Evolutionary conservation across 1,140 invertebrate genomes (phyloP).

Genomic region (Drosophila repletoides): DNA sequence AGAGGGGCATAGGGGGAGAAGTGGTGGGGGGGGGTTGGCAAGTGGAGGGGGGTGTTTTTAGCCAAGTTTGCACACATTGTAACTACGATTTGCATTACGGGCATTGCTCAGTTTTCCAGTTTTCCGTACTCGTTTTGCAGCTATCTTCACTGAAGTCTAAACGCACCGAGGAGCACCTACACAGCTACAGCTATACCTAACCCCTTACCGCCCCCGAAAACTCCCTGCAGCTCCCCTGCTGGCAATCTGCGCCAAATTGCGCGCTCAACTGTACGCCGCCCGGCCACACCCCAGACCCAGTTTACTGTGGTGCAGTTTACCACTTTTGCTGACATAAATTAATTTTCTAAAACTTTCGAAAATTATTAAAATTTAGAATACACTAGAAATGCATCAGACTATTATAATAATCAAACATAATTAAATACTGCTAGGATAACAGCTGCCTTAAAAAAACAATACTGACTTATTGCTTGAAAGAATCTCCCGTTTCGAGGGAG

Average conservation of each 20-base stretch:
- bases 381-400: no score
- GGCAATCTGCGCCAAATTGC: constrained; percentile 75
- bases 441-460: no score
- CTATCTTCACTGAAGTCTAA: constrained; percentile 55
- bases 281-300: background rate
- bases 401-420: no score
- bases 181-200: constrained; percentile 1
- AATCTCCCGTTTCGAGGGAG: no score
- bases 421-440: no score
- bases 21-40: background rate
- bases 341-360: no score
- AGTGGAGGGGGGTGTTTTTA: background rate
- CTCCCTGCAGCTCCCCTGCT: constrained; percentile 15
- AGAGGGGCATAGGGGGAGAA: background rate
- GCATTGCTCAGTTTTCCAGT: constrained; percentile 61
- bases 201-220: background rate
- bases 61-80: constrained; percentile 61
- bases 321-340: no score
- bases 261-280: constrained; percentile 62
- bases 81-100: constrained; percentile 69
- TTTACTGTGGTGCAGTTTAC: no score
- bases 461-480: no score
- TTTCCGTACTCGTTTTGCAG: constrained; percentile 32
- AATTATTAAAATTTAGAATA: no score
- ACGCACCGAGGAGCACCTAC: constrained; percentile 8